Base-by-base conservation (phyloP, 2,113 vertebrate genomes). In the Drymodes brunneopygia region DNA sequence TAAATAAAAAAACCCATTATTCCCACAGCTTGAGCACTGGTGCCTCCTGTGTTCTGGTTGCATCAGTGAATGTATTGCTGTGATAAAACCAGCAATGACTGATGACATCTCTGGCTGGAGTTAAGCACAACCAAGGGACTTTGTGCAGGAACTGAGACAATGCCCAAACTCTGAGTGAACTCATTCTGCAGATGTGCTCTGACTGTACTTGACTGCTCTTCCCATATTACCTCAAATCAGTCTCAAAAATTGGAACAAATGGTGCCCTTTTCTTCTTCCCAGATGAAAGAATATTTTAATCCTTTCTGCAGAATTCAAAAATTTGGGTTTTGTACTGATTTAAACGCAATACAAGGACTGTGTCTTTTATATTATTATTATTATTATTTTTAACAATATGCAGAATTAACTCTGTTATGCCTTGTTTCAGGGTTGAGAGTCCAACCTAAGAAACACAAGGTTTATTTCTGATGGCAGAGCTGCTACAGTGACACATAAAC, bases 91-190 rank as follows among this genome's bases (percentile, higher is more conserved):
- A 90, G 75, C 48, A 86, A 77, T 58, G 72, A 90, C 35, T 86
- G 86, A 93, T 82, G 75, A 51, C 88, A 53, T 57, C 81, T 74
- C 79, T 67, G 84, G 64, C 51, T 78, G 74, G 65, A 27, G 36
- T 69, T 83, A 54, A 97, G 82, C 70, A 92, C 61, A 53, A 57
- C 51, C 93, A 74, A 78, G 86, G 80, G 94, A 92, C 69, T 88
- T 61, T 15, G 35, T 35, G n/a, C 47, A 79, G 81, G 83, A 88
- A 44, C 24, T 6, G 17, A 94, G 74, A 78, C 88, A 73, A 88
- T 51, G 73, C 62, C 66, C 92, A 74, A 71, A 77, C 58, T 70
- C 17, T 24, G 69, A 88, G 71, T 10, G 51, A 94, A 92, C 57
- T 66, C 38, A 62, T 75, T 92, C 81, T 81, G 83, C 93, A 95